Conservation (phyloP, 2,888 invertebrate species). For the Eretmocerus hayati region DNA sequence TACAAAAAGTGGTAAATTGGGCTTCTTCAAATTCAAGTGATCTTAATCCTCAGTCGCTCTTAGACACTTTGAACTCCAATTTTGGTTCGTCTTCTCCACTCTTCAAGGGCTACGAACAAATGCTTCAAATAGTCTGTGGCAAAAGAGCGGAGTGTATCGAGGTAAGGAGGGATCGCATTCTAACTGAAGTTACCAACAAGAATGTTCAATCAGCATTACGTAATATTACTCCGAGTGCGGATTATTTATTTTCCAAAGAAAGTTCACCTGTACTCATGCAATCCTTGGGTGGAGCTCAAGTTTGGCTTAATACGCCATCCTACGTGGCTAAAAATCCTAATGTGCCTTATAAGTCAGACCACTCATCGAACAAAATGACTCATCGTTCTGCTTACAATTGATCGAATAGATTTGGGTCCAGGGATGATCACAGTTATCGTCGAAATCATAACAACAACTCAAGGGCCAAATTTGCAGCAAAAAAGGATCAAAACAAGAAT, state of each 20-base stretch:
- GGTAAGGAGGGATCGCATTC: constrained; percentile 12
- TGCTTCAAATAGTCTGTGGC: constrained; percentile 22
- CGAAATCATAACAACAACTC: not conserved
- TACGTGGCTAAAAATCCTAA: constrained; percentile 1
- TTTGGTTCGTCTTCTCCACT: constrained; percentile 18
- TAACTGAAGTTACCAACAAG: constrained; percentile 16
- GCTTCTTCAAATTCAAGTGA: constrained; percentile 9
- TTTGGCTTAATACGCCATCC: constrained; percentile 18
- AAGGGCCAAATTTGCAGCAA: not conserved
- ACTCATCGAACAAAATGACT: not conserved
- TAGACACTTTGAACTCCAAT: constrained; percentile 6
- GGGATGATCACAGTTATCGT: not conserved
- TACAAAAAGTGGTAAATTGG: constrained; percentile 14
- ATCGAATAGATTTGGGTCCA: not conserved
- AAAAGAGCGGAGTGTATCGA: constrained; percentile 23
- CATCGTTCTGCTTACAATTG: not conserved
- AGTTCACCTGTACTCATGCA: constrained; percentile 11
- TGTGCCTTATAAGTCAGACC: not conserved
- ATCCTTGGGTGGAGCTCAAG: constrained; percentile 21
- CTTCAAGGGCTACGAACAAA: constrained; percentile 19
- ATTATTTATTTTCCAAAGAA: no score
- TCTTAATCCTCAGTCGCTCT: constrained; percentile 10
- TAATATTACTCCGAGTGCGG: no score
- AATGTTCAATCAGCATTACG: no score
- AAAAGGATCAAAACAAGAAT: constrained; percentile 2